A percentile compares a stretch with the other conserved stretches of the same genome.
These are phyloP conservation scores for Gymnopithys bicolor DNA, from an alignment of 2,797 vertebrate genomes.

Conservation along the genomic window DNA sequence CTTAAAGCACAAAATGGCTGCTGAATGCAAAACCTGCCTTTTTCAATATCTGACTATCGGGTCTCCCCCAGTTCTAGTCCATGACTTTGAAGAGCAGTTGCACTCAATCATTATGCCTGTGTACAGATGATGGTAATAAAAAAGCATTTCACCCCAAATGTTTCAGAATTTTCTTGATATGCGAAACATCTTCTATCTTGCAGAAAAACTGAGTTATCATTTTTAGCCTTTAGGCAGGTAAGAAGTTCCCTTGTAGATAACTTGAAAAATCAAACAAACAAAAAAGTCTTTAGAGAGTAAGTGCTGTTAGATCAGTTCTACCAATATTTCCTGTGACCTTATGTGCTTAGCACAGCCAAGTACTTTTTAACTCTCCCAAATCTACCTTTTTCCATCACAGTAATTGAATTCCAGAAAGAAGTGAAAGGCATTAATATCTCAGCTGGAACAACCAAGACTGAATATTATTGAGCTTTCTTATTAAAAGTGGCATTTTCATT, in stretches of 20 bases:
- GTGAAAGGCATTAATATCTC: constrained; percentile 47
- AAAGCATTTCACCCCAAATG: not conserved
- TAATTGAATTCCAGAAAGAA: constrained; percentile 50
- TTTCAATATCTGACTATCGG: not conserved
- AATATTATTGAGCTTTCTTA: constrained; percentile 69
- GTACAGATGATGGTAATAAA: not conserved
- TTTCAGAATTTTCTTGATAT: not conserved
- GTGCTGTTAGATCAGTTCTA: not conserved
- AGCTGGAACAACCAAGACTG: constrained; percentile 49
- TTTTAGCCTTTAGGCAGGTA: not conserved
- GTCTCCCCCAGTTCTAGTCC: not conserved
- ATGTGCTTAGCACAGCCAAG: not conserved
- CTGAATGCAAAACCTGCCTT: not conserved
- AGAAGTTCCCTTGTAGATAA: not conserved
- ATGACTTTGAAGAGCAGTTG: not conserved
- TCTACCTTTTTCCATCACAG: not conserved
- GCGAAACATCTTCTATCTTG: not conserved
- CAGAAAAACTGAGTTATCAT: not conserved
- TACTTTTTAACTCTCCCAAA: not conserved
- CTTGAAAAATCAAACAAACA: not conserved
- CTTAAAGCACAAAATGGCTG: not conserved
- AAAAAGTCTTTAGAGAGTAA: not conserved
- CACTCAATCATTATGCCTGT: not conserved
- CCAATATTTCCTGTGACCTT: not conserved
- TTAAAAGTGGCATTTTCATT: constrained; percentile 79